Conservation (phyloP, 2,888 invertebrate species). For the Eucera pruinosa region DNA sequence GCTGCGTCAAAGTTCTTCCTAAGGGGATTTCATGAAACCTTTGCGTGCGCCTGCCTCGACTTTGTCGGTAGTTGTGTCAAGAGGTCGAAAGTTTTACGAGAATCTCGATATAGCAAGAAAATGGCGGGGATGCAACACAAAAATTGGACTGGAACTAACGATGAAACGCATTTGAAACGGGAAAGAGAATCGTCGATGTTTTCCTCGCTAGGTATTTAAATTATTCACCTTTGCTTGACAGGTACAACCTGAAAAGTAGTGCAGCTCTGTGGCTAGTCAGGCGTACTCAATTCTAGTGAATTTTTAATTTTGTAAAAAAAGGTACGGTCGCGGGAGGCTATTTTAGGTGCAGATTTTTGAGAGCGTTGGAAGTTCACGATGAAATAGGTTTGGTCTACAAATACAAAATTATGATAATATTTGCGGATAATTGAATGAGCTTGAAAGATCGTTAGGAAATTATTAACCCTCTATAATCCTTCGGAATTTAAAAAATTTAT, state of each 20-base stretch:
- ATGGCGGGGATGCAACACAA: neutral
- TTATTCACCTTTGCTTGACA: neutral
- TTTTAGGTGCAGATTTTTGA: neutral
- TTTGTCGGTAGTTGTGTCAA: conserved; percentile 27
- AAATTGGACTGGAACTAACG: conserved; percentile 20
- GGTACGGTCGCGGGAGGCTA: too few relatives aligned
- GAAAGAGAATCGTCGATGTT: conserved; percentile 14
- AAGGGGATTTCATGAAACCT: conserved; percentile 31
- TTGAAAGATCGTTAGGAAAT: too few relatives aligned
- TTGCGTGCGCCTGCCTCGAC: conserved; percentile 28
- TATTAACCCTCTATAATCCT: too few relatives aligned
- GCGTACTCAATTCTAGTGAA: neutral
- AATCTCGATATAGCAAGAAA: conserved; percentile 22
- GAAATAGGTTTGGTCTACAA: too few relatives aligned
- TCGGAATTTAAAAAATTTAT: too few relatives aligned
- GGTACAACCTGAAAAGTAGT: neutral
- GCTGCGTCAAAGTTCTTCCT: conserved; percentile 24
- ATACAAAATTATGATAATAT: too few relatives aligned
- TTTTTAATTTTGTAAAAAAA: neutral
- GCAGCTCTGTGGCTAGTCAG: neutral
- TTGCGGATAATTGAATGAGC: too few relatives aligned
- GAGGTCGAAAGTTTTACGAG: conserved; percentile 36
- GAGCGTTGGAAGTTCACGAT: too few relatives aligned
- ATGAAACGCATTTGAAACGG: neutral
- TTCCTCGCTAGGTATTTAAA: neutral